These are phyloP conservation scores for Didymodactylos carnosus DNA, from an alignment of 2,888 invertebrate species.

Conservation along the genomic window DNA sequence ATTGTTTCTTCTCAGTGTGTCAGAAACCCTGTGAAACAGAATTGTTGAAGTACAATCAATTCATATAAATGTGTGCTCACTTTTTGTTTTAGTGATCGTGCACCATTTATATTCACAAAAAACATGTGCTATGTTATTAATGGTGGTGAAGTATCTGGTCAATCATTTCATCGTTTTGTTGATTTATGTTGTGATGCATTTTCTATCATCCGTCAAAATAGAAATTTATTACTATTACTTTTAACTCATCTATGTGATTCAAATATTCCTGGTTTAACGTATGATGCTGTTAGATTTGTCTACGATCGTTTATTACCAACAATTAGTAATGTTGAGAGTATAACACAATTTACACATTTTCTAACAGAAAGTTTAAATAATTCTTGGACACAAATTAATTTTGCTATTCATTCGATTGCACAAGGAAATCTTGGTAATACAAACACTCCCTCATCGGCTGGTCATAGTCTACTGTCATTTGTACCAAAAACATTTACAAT, in stretches of 20 bases:
- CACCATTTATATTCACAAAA: slow-evolving; percentile 85
- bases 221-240: slow-evolving; percentile 67
- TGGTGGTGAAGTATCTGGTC: slow-evolving; percentile 66
- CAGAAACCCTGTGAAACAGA: too few relatives aligned
- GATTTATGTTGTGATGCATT: slow-evolving; percentile 92
- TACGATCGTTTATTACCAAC: slow-evolving; percentile 4
- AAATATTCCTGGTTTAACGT: background rate
- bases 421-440: slow-evolving; percentile 1
- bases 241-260: background rate
- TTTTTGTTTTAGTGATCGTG: slow-evolving; percentile 54
- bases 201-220: slow-evolving; percentile 73
- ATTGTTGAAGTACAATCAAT: too few relatives aligned
- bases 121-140: slow-evolving; percentile 99
- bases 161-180: slow-evolving; percentile 83
- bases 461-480: background rate
- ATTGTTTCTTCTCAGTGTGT: too few relatives aligned
- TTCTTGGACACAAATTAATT: slow-evolving; percentile 8
- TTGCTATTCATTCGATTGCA: slow-evolving; percentile 10
- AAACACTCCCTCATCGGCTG: background rate
- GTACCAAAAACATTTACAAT: slow-evolving; percentile 18
- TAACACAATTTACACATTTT: background rate
- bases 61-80: too few relatives aligned
- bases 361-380: slow-evolving; percentile 10
- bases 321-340: background rate
- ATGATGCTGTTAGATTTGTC: slow-evolving; percentile 5